Base-by-base conservation (phyloP, 2,797 vertebrate species). In the Xerus rutilus region DNA sequence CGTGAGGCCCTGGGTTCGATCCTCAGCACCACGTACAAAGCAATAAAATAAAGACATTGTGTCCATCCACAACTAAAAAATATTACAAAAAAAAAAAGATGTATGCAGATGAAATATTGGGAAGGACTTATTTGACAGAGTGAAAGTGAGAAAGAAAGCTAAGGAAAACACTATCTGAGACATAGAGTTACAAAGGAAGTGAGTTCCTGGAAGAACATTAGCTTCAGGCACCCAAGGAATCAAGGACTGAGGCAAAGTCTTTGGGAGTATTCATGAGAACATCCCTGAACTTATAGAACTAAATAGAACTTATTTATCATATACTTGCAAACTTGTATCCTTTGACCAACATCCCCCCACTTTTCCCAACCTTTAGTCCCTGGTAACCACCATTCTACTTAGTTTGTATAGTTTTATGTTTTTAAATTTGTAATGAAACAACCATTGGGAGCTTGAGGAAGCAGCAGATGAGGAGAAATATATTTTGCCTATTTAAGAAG, bases 401-500 rank as follows among this genome's bases (percentile, higher is more conserved):
- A 25, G 59, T 84, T 84, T 85, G 64, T 78, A 32, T 32, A 28
- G 54, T 1, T 70, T 65, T 69, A 8, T 21, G 35, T 64, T 62
- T 73, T 39, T 25, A 14, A 5, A 6, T 7, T 47, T 83, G 65
- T 64, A 73, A 30, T n/a, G 65, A 93, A 54, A 32, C 11, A 84
- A 57, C 86, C 17, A 59, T 49, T 59, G 4, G 52, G 25, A 86
- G 21, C 9, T 82, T 59, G 43, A 76, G n/a, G 45, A 92, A 54
- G 30, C n/a, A 74, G 30, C 47, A 86, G n/a, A 28, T 35, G 21
- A 70, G 67, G 43, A 89, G 43, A 15, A 45, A 79, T 89, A 83
- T 70, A 23, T 54, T 87, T 92, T 69, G 65, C 49, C 81, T 82
- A 45, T 21, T 87, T 86, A 91, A 57, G 45, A 79, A 91, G n/a